Percentiles rank a stretch among this genome's conserved stretches.
Conservation (phyloP, 1,140 invertebrate genomes). For the Andrena cerasifolii region DNA sequence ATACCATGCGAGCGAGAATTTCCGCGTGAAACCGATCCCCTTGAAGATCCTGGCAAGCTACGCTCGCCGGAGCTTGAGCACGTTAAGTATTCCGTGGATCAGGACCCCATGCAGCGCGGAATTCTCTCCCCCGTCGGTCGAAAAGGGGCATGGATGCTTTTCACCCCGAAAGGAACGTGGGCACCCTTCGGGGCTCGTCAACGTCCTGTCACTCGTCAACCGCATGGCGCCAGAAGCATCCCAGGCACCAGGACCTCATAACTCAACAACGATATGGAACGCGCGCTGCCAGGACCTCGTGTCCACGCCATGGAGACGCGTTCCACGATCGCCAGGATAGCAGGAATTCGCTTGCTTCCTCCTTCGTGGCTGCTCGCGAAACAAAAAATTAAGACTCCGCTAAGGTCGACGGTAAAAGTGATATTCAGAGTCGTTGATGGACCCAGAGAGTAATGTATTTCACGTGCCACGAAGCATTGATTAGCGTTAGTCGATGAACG, state of each 20-base stretch:
- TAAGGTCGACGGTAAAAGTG: background rate
- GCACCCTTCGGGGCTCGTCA: conserved; percentile 61
- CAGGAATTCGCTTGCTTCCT: conserved; percentile 36
- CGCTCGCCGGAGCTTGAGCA: conserved; percentile 44
- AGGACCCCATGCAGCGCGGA: conserved; percentile 61
- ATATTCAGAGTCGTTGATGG: background rate
- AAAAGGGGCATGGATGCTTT: background rate
- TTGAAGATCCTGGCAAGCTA: background rate
- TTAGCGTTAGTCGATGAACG: too few relatives aligned
- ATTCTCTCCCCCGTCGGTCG: conserved; percentile 2
- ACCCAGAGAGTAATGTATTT: background rate
- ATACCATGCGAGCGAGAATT: conserved; percentile 53
- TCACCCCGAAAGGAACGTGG: background rate
- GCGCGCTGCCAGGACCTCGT: background rate
- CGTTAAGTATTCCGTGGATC: conserved; percentile 67
- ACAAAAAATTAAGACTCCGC: background rate
- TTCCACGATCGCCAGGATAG: conserved; percentile 42
- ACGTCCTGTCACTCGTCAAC: conserved; percentile 76
- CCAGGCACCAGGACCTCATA: conserved; percentile 74
- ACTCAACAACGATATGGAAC: conserved; percentile 35
- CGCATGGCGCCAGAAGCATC: conserved; percentile 77
- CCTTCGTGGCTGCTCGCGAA: background rate
- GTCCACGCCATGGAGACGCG: background rate
- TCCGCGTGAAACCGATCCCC: background rate
- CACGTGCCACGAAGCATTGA: background rate